A percentile compares a stretch with the other conserved stretches of the same genome.
Conservation (phyloP, 2,797 vertebrate genomes). For the Heliangelus exortis region DNA sequence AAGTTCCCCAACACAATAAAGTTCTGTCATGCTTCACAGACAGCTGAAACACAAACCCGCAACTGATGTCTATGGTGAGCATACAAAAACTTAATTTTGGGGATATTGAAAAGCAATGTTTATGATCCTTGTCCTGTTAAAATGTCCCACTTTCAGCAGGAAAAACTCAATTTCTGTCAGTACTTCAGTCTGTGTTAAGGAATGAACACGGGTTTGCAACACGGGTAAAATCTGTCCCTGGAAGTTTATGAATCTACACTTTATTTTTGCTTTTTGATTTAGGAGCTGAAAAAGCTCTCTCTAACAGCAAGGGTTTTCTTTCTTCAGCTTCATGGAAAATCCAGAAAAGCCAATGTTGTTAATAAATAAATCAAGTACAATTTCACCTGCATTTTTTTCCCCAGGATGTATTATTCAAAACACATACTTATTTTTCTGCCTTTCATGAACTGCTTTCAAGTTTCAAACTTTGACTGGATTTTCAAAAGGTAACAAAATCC, state of each 20-base stretch:
- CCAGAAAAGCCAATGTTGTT: not conserved
- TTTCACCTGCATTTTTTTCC: not conserved
- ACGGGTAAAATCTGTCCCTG: not conserved
- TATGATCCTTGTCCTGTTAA: not conserved
- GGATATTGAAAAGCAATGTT: not conserved
- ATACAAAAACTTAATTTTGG: not conserved
- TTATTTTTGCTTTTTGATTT: not conserved
- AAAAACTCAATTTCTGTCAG: not conserved
- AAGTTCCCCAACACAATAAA: not conserved
- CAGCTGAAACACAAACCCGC: not conserved
- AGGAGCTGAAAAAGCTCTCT: not conserved
- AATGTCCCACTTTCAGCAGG: not conserved
- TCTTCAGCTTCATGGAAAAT: not conserved
- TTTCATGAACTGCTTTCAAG: not conserved
- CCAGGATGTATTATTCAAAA: not conserved
- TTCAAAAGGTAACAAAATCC: not conserved
- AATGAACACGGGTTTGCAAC: not conserved
- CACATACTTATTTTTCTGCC: not conserved
- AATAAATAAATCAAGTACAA: not conserved
- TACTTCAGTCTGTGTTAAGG: not conserved
- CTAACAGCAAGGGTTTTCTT: not conserved
- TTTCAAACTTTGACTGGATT: not conserved
- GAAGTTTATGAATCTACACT: not conserved
- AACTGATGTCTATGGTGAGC: not conserved
- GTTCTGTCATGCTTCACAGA: not conserved